Evolutionary conservation across 2,113 vertebrate species (phyloP), one percentile per base, ranked within the genome.

Genomic region (Gallinago undulata): DNA sequence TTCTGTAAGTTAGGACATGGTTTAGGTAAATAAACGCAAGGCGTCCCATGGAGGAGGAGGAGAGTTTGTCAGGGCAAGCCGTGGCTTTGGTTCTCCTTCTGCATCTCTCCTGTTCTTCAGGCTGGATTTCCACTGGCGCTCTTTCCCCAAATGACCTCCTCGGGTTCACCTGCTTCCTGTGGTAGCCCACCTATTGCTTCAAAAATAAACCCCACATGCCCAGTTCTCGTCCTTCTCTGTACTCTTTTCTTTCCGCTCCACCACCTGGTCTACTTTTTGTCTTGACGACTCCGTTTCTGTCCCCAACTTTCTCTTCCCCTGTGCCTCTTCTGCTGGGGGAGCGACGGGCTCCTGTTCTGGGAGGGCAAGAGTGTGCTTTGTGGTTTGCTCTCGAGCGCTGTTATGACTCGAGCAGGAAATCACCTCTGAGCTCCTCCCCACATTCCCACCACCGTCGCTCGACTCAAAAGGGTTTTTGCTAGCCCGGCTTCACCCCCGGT

Each of bases 401-500:
- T 47, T 93, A 69, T 85, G 89, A 91, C 84, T 95, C 1, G 6
- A 85, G 79, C 93, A 95, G 94, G 94, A 97, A 96, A 88, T 90
- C 59, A 59, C 84, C 55, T 82, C 81, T 0, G 19, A 59, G 57
- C 62, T 79, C 74, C 89, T 93, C 93, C 70, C 78, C 81, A 31
- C 70, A 76, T 94, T 96, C 94, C 78, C 93, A 95, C 70, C 87
- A 66, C 50, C 1, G 1, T 45, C 2, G 3, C 84, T 84, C 7
- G 3, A 55, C 35, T 79, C 79, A 69, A n/a, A 83, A 37, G 31
- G 60, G 47, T 84, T 84, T 94, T 84, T 8, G 2, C 27, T 51
- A 74, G 24, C 48, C 9, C 8, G 2, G 25, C 86, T 70, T 84
- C 14, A 8, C 31, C 67, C 15, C 4, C 1, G 0, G 27, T 2